Base-by-base conservation (phyloP, 1,140 invertebrate species). In the Artemia franciscana region DNA sequence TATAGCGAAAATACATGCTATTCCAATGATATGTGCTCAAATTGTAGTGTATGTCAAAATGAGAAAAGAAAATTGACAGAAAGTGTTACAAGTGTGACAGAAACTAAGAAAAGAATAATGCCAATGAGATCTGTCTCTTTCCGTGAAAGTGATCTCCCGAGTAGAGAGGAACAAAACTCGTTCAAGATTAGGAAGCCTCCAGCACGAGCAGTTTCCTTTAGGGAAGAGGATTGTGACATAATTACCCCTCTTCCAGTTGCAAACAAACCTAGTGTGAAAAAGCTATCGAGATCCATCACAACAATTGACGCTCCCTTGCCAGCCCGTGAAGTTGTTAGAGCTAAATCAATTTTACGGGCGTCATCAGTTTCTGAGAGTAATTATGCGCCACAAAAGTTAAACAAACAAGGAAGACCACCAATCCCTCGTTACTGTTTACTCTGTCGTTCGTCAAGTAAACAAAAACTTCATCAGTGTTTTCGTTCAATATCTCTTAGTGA, bases 51-150 rank as follows among this genome's bases (percentile, higher is more conserved):
- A 51, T 51, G 39, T 18, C 39, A 51, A 18, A 51, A 1, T 18
- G 39, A 51, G 21, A 12, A 18, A 51, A 51, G 21, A 18, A 51
- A 51, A 51, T 18, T 18, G 39, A 3, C 39, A 2, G 39, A 18
- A 51, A 51, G 39, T 51, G 39, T 18, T 18, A 18, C 12, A 15
- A 18, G 21, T 18, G 39, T 51, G 1, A 18, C 21, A 3, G 39
- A 51, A 51, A 12, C 39, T 12, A 51, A 51, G 39, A 64, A 64
- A 18, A 61, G 58, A 23, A 57, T 27, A n/a, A 21, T 64, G 23
- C 63, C 63, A 5, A 58, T 56, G 25, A 59, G 63, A 9, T 64
- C 63, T 7, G 63, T 64, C 24, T 64, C 63, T n/a, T 64, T 64
- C 56, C 63, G 63, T 0, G 63, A 62, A 4, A 58, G 60, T 25